Evolutionary conservation across 2,888 invertebrate genomes (phyloP), one percentile per base, ranked within the genome.

Genomic region (Seira sanloemensis): DNA sequence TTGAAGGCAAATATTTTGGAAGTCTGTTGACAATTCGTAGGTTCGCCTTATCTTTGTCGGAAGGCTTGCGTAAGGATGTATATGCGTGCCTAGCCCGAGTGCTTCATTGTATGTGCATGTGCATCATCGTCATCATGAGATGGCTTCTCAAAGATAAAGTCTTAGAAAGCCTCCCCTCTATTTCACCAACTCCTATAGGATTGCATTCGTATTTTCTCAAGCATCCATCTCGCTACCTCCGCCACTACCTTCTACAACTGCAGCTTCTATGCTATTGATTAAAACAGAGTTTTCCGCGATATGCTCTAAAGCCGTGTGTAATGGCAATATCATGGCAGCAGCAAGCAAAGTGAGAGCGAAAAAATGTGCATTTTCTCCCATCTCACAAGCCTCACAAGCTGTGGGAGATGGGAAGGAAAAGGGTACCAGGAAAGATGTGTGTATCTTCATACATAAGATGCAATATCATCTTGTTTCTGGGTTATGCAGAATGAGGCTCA

Each of bases 201-300:
- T 62, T 16, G 16, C 5, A 12, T 58, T 12, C 58, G n/a, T 58
- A 16, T 58, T 58, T 58, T 58, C n/a, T n/a, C n/a, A n/a, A n/a
- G n/a, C n/a, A n/a, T n/a, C n/a, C n/a, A n/a, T n/a, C n/a, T n/a
- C n/a, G n/a, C n/a, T n/a, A n/a, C n/a, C n/a, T n/a, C n/a, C 2
- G 21, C 19, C 62, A 62, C 4, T 9, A 2, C 21, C 21, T 62
- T 62, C 21, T 23, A 62, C 62, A 21, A 62, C 1, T 58, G 67
- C 50, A 65, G 65, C 54, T 69, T 71, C 71, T 69, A 66, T 76
- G 62, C 62, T 84, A 84, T 84, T 79, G 84, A 84, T 84, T 84
- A 84, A 75, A 79, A 84, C 46, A 16, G 67, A 78, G 78, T 79
- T 83, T 78, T 46, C 62, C 66, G 68, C 82, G 77, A 73, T 77